A percentile compares a stretch with the other conserved stretches of the same genome.
phyloP scores from a whole-genome alignment of 2,797 vertebrate species.

The Holocentrus rufus region DNA sequence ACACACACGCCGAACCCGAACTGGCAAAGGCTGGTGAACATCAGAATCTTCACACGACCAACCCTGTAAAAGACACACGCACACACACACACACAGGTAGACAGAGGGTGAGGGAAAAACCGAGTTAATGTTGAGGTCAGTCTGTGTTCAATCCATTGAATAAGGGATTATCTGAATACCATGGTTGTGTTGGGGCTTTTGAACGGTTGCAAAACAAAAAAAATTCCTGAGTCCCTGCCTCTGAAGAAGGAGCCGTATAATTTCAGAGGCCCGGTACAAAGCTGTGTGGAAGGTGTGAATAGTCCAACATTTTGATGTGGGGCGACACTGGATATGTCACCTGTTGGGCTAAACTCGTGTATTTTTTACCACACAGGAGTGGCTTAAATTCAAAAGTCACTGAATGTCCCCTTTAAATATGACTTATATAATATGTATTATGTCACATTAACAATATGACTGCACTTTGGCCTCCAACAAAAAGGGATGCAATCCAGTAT shows the following conservation, averaged over 20 bases:
- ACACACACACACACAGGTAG: background rate
- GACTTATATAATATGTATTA: background rate
- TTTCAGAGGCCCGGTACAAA: background rate
- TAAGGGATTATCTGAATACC: background rate
- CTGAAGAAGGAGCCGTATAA: background rate
- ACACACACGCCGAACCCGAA: constrained; percentile 87
- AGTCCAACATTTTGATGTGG: background rate
- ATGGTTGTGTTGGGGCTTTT: background rate
- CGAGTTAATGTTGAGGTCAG: background rate
- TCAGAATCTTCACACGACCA: constrained; percentile 88
- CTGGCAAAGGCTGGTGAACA: constrained; percentile 87
- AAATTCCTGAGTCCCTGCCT: background rate
- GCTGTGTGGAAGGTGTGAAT: background rate
- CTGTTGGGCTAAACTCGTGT: background rate
- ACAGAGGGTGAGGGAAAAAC: background rate
- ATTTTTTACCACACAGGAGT: background rate
- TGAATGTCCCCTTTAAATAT: too few relatives aligned
- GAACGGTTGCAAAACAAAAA: background rate
- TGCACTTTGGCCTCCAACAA: background rate
- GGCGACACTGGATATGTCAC: background rate
- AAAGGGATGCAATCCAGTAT: background rate
- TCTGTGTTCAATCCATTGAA: background rate
- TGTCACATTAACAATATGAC: too few relatives aligned
- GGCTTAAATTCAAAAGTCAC: background rate
- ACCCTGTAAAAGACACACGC: constrained; percentile 74